Conservation (phyloP, 2,797 vertebrate genomes). For the Lithobates sylvaticus region DNA sequence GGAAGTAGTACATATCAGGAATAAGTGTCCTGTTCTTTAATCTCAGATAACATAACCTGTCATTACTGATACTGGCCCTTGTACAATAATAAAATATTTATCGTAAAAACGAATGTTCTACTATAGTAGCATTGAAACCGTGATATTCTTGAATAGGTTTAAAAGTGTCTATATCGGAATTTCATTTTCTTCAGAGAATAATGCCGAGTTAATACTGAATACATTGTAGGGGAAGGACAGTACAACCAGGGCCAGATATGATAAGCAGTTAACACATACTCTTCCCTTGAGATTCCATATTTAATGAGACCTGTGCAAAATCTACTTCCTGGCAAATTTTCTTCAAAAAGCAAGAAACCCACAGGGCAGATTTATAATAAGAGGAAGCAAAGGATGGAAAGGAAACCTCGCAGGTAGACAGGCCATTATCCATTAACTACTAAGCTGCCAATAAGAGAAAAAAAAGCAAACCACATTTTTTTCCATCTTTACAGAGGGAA, state of each 20-base stretch:
- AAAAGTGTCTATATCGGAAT: background rate
- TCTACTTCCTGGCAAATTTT: slow-evolving; percentile 50
- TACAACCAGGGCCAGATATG: background rate
- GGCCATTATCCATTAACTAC: background rate
- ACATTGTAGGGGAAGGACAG: background rate
- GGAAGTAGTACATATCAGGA: too few relatives aligned
- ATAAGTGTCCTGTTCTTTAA: too few relatives aligned
- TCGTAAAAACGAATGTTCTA: background rate
- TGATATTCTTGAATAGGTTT: background rate
- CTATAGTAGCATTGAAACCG: background rate
- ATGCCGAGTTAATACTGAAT: background rate
- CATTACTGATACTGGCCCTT: too few relatives aligned
- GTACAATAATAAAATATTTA: too few relatives aligned
- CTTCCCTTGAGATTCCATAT: slow-evolving; percentile 18
- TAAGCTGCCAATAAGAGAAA: background rate
- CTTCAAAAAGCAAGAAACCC: slow-evolving; percentile 32
- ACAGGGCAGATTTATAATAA: slow-evolving; percentile 40
- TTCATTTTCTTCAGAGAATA: background rate
- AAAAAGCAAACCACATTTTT: background rate
- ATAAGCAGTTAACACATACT: slow-evolving; percentile 18
- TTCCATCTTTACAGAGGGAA: background rate
- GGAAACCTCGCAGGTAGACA: slow-evolving; percentile 17
- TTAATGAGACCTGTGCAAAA: slow-evolving; percentile 39
- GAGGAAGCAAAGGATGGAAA: slow-evolving; percentile 12
- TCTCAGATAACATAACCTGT: too few relatives aligned